phyloP scores from a whole-genome alignment of 2,113 vertebrate species.

The Hippotragus niger region DNA sequence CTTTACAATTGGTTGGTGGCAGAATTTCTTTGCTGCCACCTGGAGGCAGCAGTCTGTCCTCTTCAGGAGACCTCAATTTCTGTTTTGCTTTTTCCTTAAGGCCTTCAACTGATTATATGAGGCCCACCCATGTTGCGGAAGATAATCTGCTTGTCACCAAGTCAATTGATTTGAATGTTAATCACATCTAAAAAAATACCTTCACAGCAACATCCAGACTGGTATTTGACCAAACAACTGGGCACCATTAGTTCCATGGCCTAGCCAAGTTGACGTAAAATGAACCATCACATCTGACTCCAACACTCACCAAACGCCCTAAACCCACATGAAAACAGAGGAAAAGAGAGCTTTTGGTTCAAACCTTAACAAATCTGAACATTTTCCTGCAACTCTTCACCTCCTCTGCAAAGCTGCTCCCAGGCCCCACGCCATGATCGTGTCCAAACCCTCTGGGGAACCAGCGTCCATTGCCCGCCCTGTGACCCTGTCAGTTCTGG shows the following conservation, averaged over 20 bases:
- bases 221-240: not conserved
- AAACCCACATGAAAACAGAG: not conserved
- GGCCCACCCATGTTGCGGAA: not conserved
- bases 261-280: not conserved
- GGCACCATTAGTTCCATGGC: not conserved
- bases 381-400: not conserved
- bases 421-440: not conserved
- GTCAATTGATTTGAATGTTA: not conserved
- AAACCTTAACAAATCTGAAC: not conserved
- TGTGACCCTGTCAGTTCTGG: no score
- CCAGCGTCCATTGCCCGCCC: rapidly evolving
- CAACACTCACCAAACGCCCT: not conserved
- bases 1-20: not conserved
- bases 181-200: not conserved
- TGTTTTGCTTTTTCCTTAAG: not conserved
- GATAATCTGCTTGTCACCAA: not conserved
- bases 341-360: not conserved
- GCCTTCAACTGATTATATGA: not conserved
- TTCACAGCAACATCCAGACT: not conserved
- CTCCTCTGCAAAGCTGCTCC: not conserved
- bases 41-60: not conserved
- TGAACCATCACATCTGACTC: not conserved
- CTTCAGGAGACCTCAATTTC: not conserved
- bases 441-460: not conserved
- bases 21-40: not conserved